Evolutionary conservation across 1,140 invertebrate genomes (phyloP), one percentile per base, ranked within the genome.

Genomic region (Melipona quadrifasciata): DNA sequence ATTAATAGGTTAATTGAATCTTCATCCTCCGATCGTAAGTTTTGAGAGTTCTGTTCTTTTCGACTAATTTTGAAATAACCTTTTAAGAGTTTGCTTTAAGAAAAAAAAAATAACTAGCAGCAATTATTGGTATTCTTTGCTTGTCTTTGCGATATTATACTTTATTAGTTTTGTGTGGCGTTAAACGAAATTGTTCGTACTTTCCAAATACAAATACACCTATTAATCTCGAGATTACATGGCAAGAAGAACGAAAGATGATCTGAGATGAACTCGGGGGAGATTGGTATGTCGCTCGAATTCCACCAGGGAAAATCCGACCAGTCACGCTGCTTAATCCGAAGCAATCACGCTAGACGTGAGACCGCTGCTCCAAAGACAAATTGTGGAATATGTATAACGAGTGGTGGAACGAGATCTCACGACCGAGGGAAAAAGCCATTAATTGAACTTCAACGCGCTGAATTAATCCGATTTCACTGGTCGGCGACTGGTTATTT

Each of bases 281-380:
- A 76, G 65, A 51, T 34, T n/a, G 58, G 79, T 71, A 55, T 34
- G 80, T 89, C 83, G 70, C 57, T 89, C 61, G 83, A 80, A 82
- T 87, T 87, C 79, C 79, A 88, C 47, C 17, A 47, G n/a, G 61
- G 82, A 88, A 93, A 91, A 91, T 91, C 80, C 88, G 90, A 90
- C 82, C 82, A 87, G 92, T 93, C 92, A 93, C 87, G 82, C 82
- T 83, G 81, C 79, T 92, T 93, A 93, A 93, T 93, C 90, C 87
- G 57, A 85, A 82, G 71, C 84, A 84, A 86, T 88, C 79, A 81
- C 27, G 17, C n/a, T 12, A 8, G 58, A 5, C 53, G 65, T 34
- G 55, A 57, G 31, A 27, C 47, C 1, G 17, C 27, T 4, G 17
- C 27, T 53, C 61, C 21, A 27, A 70, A 71, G 84, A 76, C 84